phyloP scores from a whole-genome alignment of 1,140 invertebrate genomes.

The Saccostrea glomerata region DNA sequence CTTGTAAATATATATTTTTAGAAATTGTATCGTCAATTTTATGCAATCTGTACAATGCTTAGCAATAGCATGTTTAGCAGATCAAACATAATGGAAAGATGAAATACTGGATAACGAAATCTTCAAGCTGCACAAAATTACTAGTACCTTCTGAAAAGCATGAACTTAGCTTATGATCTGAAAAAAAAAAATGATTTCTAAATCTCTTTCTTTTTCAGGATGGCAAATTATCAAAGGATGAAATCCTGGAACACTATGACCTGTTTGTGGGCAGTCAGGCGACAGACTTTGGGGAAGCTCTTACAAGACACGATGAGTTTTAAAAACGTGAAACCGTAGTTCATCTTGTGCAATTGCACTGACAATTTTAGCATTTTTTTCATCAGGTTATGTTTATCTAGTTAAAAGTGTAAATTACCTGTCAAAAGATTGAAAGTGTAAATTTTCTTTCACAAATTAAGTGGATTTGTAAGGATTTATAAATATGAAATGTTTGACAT shows the following conservation, averaged over 20 bases:
- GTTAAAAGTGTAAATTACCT: conserved; percentile 10
- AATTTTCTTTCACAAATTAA: too few species aligned
- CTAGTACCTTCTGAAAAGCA: background rate
- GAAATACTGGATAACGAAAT: too few species aligned
- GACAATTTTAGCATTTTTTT: conserved; percentile 12
- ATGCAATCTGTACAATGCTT: too few species aligned
- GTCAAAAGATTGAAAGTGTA: background rate
- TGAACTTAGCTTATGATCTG: background rate
- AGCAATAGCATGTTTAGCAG: too few species aligned
- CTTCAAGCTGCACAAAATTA: too few species aligned
- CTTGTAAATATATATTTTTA: too few species aligned
- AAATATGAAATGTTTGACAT: too few species aligned
- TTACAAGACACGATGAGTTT: conserved; percentile 91
- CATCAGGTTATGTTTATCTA: background rate
- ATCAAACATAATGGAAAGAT: too few species aligned
- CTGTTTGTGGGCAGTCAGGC: conserved; percentile 99
- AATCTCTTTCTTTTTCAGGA: conserved; percentile 81
- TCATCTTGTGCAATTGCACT: background rate
- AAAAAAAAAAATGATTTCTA: background rate
- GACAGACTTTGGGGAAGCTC: conserved; percentile 98
- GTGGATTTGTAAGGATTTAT: too few species aligned
- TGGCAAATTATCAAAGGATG: conserved; percentile 92
- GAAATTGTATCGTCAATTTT: too few species aligned
- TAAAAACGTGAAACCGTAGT: conserved; percentile 56
- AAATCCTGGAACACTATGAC: conserved; percentile 97